Percentiles rank a stretch among this genome's conserved stretches.
These are phyloP conservation scores for Circaetus cinerascens DNA, from an alignment of 2,113 vertebrate genomes.

Conservation along the genomic window DNA sequence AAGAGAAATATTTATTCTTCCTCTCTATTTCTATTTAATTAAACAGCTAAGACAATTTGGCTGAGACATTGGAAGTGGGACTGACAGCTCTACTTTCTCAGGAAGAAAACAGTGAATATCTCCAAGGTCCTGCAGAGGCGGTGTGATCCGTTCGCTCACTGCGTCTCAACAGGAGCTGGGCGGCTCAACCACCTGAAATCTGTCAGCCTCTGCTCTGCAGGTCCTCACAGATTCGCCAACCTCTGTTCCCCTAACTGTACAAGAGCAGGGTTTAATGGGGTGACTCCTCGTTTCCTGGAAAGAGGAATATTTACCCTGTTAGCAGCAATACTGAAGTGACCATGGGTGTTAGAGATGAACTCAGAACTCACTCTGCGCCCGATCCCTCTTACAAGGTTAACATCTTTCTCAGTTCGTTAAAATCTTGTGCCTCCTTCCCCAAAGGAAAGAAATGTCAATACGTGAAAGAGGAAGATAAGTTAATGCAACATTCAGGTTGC, in stretches of 20 bases:
- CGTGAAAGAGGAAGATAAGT: neutral
- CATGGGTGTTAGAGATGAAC: neutral
- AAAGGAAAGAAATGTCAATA: conserved; percentile 29
- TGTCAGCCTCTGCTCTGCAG: neutral
- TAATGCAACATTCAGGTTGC: neutral
- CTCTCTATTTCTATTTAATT: neutral
- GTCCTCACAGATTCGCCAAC: neutral
- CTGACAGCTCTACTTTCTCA: neutral
- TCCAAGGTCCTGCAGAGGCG: neutral
- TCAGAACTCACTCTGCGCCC: neutral
- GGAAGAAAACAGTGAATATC: neutral
- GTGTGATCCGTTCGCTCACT: neutral
- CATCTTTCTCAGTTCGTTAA: neutral
- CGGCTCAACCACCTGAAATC: neutral
- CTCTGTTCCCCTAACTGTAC: neutral
- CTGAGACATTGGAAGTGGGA: neutral
- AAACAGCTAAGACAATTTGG: neutral
- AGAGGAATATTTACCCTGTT: neutral
- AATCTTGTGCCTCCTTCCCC: neutral
- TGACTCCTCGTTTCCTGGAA: neutral
- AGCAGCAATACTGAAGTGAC: neutral
- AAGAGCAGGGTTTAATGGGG: neutral
- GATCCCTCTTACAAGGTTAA: neutral
- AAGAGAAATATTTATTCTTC: neutral
- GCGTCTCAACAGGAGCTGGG: neutral